Base-by-base conservation (phyloP, 2,888 invertebrate genomes). In the Eupithecia vulgata region DNA sequence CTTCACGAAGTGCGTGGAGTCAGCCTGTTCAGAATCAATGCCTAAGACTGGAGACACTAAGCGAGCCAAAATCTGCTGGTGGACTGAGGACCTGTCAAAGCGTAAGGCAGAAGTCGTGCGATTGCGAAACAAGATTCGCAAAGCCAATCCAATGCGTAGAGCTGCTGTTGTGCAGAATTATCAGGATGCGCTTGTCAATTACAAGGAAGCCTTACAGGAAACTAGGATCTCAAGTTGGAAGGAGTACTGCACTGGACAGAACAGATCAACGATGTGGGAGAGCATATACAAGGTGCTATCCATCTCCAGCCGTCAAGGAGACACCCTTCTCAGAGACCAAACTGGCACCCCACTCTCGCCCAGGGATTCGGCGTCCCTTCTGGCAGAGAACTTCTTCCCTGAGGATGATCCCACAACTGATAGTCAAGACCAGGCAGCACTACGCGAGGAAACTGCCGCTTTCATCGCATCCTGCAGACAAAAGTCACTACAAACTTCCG, bases 401-500 rank as follows among this genome's bases (percentile, higher is more conserved):
- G 45, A 25, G 3, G 65, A 65, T 21, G 25, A 42, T n/a, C n/a
- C 34, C 65, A 5, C 1, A 21, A 12, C 5, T 0, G 66, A 66
- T 6, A 45, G 30, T 13, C 45, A 0, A 7, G 45, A 45, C 7
- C 66, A 66, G 25, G 45, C 45, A 6, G 1, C 15, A 6, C 13
- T 66, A 30, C 10, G n/a, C n/a, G n/a, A n/a, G n/a, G n/a, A n/a
- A n/a, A n/a, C n/a, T n/a, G n/a, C n/a, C n/a, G n/a, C n/a, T n/a
- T n/a, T n/a, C n/a, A n/a, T n/a, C n/a, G n/a, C n/a, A n/a, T n/a
- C n/a, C n/a, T n/a, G n/a, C n/a, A n/a, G n/a, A n/a, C n/a, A n/a
- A n/a, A n/a, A n/a, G n/a, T n/a, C n/a, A n/a, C n/a, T n/a, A 40
- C 21, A 35, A 35, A 68, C 57, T 35, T 69, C 75, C 75, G 75